Evolutionary conservation across 1,140 invertebrate genomes (phyloP).

Genomic region (Drosophila suzukii): DNA sequence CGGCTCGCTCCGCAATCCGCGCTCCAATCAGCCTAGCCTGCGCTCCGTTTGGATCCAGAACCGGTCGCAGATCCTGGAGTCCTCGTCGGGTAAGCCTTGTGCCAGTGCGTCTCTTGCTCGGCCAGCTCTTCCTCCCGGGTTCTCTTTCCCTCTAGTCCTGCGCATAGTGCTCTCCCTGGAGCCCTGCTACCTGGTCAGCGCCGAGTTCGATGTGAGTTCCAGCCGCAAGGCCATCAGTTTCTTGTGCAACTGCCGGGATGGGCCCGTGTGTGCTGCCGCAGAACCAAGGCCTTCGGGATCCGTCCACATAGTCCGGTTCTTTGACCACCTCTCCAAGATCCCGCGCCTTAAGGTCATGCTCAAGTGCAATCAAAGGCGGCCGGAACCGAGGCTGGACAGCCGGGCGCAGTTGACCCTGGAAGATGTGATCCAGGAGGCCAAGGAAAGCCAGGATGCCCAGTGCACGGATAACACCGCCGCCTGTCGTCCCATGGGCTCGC

Average conservation of each 20-base stretch:
- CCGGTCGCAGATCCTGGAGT: constrained; percentile 41
- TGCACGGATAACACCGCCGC: constrained; percentile 22
- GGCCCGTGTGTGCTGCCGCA: constrained; percentile 29
- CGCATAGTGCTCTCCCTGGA: constrained; percentile 64
- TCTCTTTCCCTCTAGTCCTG: constrained; percentile 22
- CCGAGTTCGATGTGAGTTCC: constrained; percentile 46
- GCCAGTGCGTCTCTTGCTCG: not conserved
- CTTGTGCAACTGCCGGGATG: constrained; percentile 41
- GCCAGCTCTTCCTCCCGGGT: not conserved
- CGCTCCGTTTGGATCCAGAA: constrained; percentile 63
- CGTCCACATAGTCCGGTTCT: constrained; percentile 57
- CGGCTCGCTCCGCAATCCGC: constrained; percentile 6
- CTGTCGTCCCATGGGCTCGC: constrained; percentile 10
- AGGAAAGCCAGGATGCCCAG: constrained; percentile 26
- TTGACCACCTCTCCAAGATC: constrained; percentile 53
- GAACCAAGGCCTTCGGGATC: not conserved
- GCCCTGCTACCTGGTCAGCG: constrained; percentile 69
- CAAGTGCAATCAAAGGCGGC: constrained; percentile 38
- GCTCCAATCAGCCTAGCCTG: constrained; percentile 22
- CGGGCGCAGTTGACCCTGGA: constrained; percentile 44
- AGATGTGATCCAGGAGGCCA: constrained; percentile 50
- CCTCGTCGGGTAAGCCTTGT: constrained; percentile 54
- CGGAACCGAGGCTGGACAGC: constrained; percentile 18
- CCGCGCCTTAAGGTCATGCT: constrained; percentile 55
- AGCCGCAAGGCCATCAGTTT: constrained; percentile 46